Base-by-base conservation (phyloP, 2,888 invertebrate genomes). In the Ochropleura plecta region DNA sequence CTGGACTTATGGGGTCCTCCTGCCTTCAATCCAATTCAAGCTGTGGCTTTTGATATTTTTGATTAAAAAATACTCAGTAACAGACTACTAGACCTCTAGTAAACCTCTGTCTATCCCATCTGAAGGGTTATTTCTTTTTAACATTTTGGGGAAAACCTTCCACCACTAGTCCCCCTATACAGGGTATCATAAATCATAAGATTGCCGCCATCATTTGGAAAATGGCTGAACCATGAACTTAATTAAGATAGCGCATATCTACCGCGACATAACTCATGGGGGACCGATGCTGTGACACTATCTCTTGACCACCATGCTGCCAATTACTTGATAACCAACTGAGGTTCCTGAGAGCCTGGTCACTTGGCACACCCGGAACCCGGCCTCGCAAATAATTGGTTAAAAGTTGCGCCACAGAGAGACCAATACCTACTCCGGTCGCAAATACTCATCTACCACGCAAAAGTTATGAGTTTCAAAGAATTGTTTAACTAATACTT, bases 231-330 rank as follows among this genome's bases (percentile, higher is more conserved):
- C 59, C 66, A 70, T 63, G 51, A 59, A 81, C n/a, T 67, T 69
- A 75, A 84, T 82, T 84, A 81, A 75, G 85, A 76, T 81, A 70
- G 14, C 18, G 42, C 14, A 14, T 71, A 84, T 84, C 84, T 71
- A 10, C 10, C 9, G 3, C n/a, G 8, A 46, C 71, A 67, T 82
- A 60, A 82, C 71, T 82, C 76, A 72, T 44, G 71, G 63, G 60
- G 53, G n/a, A 3, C 12, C 64, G n/a, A 64, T 79, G 73, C 42
- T 8, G 2, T 12, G 67, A 40, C 80, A 48, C 30, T 81, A 81
- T 84, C 84, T 48, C 6, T n/a, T 40, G 71, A 74, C 71, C 81
- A 70, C 62, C 73, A 46, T 55, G 46, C 30, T 49, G 16, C 3
- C 57, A 62, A 71, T 68, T 70, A 68, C 40, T 7, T n/a, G 18